Evolutionary conservation across 2,888 invertebrate species (phyloP).

Genomic region (Schizaphis graminum): DNA sequence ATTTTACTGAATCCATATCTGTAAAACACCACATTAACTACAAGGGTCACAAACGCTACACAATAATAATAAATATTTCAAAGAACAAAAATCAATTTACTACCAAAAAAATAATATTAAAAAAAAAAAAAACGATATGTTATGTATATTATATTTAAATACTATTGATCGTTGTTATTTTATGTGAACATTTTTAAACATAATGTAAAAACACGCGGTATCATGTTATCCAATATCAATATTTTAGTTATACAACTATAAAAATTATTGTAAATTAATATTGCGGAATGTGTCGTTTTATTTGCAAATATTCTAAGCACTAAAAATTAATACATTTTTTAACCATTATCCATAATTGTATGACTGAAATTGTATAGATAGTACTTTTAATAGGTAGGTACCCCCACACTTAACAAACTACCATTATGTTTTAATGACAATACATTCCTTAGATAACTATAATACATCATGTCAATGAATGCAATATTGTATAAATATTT

Average conservation of each 20-base stretch:
- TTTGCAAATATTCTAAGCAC: background rate
- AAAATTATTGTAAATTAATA: background rate
- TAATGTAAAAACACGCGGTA: background rate
- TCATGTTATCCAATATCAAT: background rate
- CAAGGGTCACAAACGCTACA: background rate
- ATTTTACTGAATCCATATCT: background rate
- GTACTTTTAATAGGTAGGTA: background rate
- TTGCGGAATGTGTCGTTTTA: background rate
- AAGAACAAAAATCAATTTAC: slow-evolving; percentile 7
- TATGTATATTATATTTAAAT: background rate
- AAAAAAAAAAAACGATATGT: background rate
- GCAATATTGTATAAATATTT: background rate
- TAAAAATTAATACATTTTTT: background rate
- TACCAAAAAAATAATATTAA: background rate
- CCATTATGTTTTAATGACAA: background rate
- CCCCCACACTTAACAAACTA: background rate
- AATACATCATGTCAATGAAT: background rate
- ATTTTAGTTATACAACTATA: background rate
- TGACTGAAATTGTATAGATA: background rate
- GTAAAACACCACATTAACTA: background rate
- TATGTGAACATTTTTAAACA: background rate
- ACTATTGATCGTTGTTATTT: slow-evolving; percentile 17
- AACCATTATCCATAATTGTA: background rate
- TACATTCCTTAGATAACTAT: background rate
- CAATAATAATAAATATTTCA: background rate